A percentile compares a stretch with the other conserved stretches of the same genome.
Conservation (phyloP, 1,140 invertebrate species). For the Drosophila azteca region DNA sequence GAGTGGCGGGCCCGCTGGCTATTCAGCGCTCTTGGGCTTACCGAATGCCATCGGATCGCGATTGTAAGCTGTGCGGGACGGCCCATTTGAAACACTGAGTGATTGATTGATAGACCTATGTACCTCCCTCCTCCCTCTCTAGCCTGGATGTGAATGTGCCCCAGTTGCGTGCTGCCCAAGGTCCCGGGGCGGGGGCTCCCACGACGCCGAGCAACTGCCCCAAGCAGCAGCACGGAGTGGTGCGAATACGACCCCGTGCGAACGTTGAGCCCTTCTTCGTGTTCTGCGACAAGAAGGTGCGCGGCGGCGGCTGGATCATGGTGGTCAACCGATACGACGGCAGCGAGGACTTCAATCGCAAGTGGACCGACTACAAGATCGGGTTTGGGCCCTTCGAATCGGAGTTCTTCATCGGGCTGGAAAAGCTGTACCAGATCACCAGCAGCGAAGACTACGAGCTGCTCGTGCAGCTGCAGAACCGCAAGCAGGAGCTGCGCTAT, state of each 20-base stretch:
- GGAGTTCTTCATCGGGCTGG: constrained; percentile 70
- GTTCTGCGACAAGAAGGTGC: constrained; percentile 57
- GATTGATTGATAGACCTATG: not conserved
- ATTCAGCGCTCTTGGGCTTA: not conserved
- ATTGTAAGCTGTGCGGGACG: constrained; percentile 31
- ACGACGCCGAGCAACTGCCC: constrained; percentile 45
- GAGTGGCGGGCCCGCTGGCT: not conserved
- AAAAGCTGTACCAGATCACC: constrained; percentile 60
- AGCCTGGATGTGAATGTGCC: constrained; percentile 36
- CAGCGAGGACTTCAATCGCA: constrained; percentile 58
- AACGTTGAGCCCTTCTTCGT: constrained; percentile 62
- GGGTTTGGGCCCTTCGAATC: constrained; percentile 60
- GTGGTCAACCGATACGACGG: constrained; percentile 59
- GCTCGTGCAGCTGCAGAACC: constrained; percentile 57
- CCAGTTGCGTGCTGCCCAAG: not conserved
- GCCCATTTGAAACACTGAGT: too few relatives aligned
- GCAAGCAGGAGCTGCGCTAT: constrained; percentile 52
- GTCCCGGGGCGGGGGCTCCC: not conserved
- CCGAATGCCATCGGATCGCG: constrained; percentile 26
- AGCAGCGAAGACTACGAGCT: constrained; percentile 62
- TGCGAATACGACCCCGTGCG: constrained; percentile 39
- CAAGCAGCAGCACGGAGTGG: constrained; percentile 53
- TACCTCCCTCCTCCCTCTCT: too few relatives aligned
- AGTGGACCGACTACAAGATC: constrained; percentile 64
- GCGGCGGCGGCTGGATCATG: constrained; percentile 62